These are phyloP conservation scores for Tetheella fluctuosa DNA, from an alignment of 2,888 invertebrate species.

Conservation along the genomic window DNA sequence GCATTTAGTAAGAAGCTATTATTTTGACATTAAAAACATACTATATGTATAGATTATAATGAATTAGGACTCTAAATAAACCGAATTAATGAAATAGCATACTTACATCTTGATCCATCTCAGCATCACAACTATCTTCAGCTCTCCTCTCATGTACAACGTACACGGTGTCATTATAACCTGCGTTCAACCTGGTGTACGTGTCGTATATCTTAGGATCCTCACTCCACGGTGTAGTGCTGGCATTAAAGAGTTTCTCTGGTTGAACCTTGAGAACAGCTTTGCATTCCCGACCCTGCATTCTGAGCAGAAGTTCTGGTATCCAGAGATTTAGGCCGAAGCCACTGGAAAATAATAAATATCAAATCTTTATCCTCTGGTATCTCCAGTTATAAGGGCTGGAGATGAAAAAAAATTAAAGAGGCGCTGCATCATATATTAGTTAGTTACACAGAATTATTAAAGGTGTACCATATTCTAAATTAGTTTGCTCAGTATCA, in stretches of 20 bases:
- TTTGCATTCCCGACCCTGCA: conserved; percentile 65
- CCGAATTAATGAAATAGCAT: too few relatives aligned
- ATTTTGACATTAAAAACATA: too few relatives aligned
- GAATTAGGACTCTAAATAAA: too few relatives aligned
- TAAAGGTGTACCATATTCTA: too few relatives aligned
- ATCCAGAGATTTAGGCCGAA: conserved; percentile 90
- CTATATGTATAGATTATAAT: too few relatives aligned
- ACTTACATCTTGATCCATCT: conserved; percentile 54
- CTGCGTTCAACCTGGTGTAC: conserved; percentile 38
- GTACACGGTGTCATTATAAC: conserved; percentile 43
- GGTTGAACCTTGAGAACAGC: conserved; percentile 51
- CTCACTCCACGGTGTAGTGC: conserved; percentile 65
- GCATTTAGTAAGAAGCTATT: too few relatives aligned
- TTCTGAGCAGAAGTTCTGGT: conserved; percentile 88
- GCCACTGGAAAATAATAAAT: conserved; percentile 70
- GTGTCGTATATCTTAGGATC: conserved; percentile 76
- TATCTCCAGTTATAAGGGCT: too few relatives aligned
- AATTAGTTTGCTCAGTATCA: too few relatives aligned
- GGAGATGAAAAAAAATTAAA: too few relatives aligned
- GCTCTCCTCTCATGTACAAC: conserved; percentile 34
- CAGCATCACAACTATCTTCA: conserved; percentile 52
- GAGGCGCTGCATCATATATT: too few relatives aligned
- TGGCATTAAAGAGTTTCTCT: conserved; percentile 58
- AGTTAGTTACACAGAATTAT: too few relatives aligned
- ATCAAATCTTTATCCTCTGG: neutral